These are phyloP conservation scores for Pogonognathellus flavescens DNA, from an alignment of 1,140 invertebrate species.

Conservation along the genomic window DNA sequence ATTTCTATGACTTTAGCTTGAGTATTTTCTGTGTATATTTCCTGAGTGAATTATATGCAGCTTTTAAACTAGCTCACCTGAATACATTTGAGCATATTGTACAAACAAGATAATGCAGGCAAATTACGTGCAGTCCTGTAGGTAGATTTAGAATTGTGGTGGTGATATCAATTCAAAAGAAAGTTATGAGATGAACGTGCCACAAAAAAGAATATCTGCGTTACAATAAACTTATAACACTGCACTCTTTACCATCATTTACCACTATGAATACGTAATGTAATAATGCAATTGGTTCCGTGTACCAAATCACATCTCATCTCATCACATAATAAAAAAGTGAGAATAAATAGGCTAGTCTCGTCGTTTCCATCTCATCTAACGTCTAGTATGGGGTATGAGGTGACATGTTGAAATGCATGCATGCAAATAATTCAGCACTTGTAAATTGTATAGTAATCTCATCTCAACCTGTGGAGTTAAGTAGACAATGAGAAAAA, in stretches of 20 bases:
- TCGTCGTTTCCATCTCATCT: too few species aligned
- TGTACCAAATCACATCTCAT: neutral
- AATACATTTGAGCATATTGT: neutral
- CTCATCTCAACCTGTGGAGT: neutral
- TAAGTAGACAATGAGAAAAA: neutral
- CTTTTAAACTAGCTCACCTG: too few species aligned
- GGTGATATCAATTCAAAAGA: conserved; percentile 11
- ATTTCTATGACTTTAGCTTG: too few species aligned
- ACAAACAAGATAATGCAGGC: neutral
- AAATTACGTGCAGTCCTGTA: neutral
- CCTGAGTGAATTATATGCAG: too few species aligned
- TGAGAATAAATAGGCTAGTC: conserved; percentile 42
- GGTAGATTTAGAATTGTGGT: conserved; percentile 8
- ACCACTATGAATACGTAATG: conserved; percentile 36
- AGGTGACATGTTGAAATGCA: conserved; percentile 3
- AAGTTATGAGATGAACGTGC: conserved; percentile 44
- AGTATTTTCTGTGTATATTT: too few species aligned
- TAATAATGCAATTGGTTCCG: conserved; percentile 33
- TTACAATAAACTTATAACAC: conserved; percentile 30
- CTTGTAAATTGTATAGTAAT: neutral
- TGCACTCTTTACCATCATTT: neutral
- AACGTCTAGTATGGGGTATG: too few species aligned
- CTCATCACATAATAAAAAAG: conserved; percentile 25
- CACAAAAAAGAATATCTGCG: conserved; percentile 18
- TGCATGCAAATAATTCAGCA: conserved; percentile 8